These are phyloP conservation scores for Malurus cyaneus DNA, from an alignment of 2,113 vertebrate genomes.

Conservation along the genomic window DNA sequence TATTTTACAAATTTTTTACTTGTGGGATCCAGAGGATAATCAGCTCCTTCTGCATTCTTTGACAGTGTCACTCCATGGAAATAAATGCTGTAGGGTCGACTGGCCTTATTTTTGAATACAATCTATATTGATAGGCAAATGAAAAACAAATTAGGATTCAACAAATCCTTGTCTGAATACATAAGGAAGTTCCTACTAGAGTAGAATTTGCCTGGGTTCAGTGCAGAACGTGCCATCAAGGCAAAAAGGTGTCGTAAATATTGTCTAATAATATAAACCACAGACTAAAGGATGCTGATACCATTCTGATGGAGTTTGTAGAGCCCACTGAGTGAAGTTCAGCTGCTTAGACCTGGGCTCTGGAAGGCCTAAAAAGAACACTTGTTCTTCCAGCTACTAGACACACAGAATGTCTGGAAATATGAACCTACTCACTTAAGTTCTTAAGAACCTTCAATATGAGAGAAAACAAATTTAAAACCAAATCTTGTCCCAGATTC, in stretches of 20 bases:
- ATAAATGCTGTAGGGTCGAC: constrained; percentile 92
- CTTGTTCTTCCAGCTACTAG: neutral
- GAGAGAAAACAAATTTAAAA: neutral
- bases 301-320: neutral
- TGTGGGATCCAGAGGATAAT: constrained; percentile 80
- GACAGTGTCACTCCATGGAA: constrained; percentile 91
- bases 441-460: neutral
- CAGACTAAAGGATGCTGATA: neutral
- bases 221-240: neutral
- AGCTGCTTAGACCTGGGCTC: neutral
- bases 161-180: neutral
- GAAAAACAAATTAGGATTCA: neutral
- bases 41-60: constrained; percentile 82
- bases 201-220: neutral
- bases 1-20: constrained; percentile 40
- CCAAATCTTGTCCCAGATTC: neutral
- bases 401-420: neutral
- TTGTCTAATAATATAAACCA: neutral
- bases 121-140: constrained; percentile 75
- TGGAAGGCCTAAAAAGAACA: neutral
- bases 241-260: neutral
- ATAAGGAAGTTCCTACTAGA: neutral
- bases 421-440: neutral
- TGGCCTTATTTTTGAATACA: constrained; percentile 94
- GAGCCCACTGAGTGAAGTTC: neutral